Evolutionary conservation across 2,113 vertebrate species (phyloP).

Genomic region (Grammomys dolichurus): DNA sequence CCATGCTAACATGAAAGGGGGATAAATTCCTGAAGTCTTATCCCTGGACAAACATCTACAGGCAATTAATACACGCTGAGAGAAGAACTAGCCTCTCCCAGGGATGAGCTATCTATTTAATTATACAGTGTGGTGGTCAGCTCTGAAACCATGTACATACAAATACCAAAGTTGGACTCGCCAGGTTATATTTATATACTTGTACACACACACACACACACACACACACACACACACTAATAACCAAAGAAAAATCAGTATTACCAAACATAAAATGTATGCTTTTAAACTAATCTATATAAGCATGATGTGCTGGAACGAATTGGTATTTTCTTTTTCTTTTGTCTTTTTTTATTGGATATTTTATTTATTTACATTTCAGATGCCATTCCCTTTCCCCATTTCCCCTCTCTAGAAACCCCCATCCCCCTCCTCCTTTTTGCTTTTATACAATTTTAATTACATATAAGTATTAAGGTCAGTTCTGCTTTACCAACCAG

Average conservation of each 20-base stretch:
- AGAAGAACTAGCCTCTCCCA: neutral
- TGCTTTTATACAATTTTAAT: no score
- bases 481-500: no score
- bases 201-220: no score
- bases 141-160: neutral
- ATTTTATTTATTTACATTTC: no score
- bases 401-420: no score
- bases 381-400: no score
- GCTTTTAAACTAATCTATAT: constrained; percentile 46
- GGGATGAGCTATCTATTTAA: neutral
- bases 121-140: neutral
- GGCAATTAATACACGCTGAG: neutral
- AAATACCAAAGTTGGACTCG: neutral
- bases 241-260: constrained; percentile 1
- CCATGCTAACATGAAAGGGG: neutral
- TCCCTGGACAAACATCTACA: neutral
- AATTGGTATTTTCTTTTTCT: neutral
- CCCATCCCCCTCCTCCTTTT: no score
- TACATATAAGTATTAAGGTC: no score
- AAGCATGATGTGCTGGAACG: neutral
- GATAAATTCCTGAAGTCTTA: neutral
- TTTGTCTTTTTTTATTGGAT: no score
- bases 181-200: neutral
- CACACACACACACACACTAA: no score
- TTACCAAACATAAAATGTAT: constrained; percentile 35